phyloP scores from a whole-genome alignment of 1,140 invertebrate genomes.

The Wiebesia pumilae region DNA sequence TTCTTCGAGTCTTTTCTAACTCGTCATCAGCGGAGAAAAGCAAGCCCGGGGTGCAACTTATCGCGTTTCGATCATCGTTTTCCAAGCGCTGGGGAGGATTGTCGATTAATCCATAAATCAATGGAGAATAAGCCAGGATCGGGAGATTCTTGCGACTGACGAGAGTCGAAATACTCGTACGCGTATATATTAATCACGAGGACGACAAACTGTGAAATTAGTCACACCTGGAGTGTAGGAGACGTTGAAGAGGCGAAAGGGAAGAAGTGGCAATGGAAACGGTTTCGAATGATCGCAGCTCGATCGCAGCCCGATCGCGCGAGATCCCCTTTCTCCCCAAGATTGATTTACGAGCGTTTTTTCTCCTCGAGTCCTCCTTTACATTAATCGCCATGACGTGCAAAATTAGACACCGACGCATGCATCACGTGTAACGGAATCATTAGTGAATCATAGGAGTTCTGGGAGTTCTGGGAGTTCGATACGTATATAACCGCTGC shows the following conservation, averaged over 20 bases:
- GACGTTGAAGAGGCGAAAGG: background rate
- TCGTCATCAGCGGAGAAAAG: too few relatives aligned
- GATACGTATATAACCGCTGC: background rate
- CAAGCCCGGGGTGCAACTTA: too few relatives aligned
- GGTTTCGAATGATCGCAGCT: background rate
- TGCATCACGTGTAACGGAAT: background rate
- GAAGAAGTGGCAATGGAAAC: background rate
- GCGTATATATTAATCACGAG: background rate
- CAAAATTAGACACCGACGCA: background rate
- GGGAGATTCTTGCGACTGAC: background rate
- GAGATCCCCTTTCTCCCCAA: background rate
- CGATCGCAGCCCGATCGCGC: background rate
- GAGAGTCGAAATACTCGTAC: too few relatives aligned
- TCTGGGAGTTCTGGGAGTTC: background rate
- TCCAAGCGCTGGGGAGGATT: too few relatives aligned
- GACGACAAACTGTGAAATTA: background rate
- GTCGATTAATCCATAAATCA: too few relatives aligned
- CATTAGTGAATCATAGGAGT: background rate
- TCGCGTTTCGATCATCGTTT: too few relatives aligned
- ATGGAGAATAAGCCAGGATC: too few relatives aligned
- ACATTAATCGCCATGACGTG: slow-evolving; percentile 8
- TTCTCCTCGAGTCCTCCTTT: background rate
- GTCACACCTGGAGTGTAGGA: background rate
- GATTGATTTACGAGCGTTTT: background rate
- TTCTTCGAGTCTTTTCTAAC: too few relatives aligned